phyloP scores from a whole-genome alignment of 2,888 invertebrate genomes.

The Cylindroiulus punctatus region DNA sequence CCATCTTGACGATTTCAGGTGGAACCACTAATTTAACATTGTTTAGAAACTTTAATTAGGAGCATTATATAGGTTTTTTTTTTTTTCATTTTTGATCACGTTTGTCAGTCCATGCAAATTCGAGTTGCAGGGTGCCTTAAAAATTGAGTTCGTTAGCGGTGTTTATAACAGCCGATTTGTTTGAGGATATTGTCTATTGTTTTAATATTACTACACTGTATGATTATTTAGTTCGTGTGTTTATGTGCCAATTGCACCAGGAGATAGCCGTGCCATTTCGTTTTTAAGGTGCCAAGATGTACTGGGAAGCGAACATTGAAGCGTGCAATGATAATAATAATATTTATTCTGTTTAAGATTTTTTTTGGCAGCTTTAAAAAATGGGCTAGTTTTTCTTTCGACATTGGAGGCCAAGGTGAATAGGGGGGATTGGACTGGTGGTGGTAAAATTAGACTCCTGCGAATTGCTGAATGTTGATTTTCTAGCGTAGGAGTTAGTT shows the following conservation, averaged over 20 bases:
- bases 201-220: no score
- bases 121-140: not conserved
- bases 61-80: no score
- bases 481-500: not conserved
- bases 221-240: not conserved
- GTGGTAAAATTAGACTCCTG: conserved; percentile 41
- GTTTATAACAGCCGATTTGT: no score
- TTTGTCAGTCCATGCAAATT: no score
- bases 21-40: no score
- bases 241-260: not conserved
- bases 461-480: conserved; percentile 15
- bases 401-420: conserved; percentile 31
- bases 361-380: not conserved
- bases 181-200: no score
- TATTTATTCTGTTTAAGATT: not conserved
- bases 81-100: no score
- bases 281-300: not conserved
- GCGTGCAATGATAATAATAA: conserved; percentile 10
- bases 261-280: no score
- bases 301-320: not conserved
- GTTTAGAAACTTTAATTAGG: no score
- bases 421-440: conserved; percentile 26
- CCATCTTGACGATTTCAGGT: no score
- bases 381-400: not conserved
- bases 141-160: not conserved